Evolutionary conservation across 2,797 vertebrate genomes (phyloP), one percentile per base, ranked within the genome.

Genomic region (Rhincodon typus): DNA sequence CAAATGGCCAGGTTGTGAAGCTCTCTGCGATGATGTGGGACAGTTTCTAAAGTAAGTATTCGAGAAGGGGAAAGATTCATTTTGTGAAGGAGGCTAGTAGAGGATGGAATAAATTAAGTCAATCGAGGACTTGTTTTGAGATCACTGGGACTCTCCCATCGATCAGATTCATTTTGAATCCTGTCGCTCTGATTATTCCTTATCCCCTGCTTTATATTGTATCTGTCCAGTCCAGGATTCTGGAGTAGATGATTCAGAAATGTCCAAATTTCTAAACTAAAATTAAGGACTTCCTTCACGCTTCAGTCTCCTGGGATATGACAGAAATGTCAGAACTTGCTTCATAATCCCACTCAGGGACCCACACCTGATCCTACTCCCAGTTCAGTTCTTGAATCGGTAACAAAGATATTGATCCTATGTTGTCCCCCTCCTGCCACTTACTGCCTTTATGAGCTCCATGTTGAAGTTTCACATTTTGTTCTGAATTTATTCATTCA

Each of bases 1-100:
- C 97, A 99, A 99, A 97, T 99, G 99, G 99, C 99, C 99, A 0
- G 99, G 99, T 97, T 99, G 99, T 96, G 99, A 99, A 98, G 99
- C 99, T 96, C 98, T 99, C 97, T 99, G 99, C 96, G 99, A 99
- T 96, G 99, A 99, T 97, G 98, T 99, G 98, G 98, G 99, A 96
- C 99, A 99, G 97, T 99, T 99, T 97, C 98, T 99, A 97, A 99
- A 99, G 99, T 99, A 97, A 98, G 99, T 98, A 10, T 82, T 7
- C 19, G 23, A 21, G 46, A 2, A 10, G 86, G 46, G 46, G 82
- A 38, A 17, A 12, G 13, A 30, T 74, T 19, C 25, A 93, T 8
- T n/a, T 23, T 66, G 27, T 19, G 53, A 30, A n/a, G 34, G 87
- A 3, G 30, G 15, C 17, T n/a, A 34, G 13, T n/a, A 6, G 87